Evolutionary conservation across 2,888 invertebrate species (phyloP).

Genomic region (Nemotelus nigrinus): DNA sequence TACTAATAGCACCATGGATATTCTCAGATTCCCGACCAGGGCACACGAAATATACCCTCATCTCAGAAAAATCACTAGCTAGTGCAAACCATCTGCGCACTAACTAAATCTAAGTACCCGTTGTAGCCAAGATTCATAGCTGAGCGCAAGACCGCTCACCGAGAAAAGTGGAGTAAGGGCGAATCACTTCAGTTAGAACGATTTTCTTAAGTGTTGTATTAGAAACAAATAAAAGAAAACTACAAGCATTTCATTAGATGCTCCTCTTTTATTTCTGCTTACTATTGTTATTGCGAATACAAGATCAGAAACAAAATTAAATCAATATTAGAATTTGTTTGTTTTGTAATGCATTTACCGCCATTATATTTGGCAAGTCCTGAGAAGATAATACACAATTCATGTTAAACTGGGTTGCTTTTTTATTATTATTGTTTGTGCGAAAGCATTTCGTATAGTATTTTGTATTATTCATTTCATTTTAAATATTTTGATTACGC

Average conservation of each 20-base stretch:
- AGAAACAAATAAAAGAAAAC: constrained; percentile 11
- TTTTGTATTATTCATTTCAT: not conserved
- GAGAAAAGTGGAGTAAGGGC: too few species aligned
- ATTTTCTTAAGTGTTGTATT: too few species aligned
- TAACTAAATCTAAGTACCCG: too few species aligned
- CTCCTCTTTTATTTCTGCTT: constrained; percentile 36
- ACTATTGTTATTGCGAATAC: constrained; percentile 21
- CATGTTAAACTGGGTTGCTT: constrained; percentile 37
- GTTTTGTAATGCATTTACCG: constrained; percentile 20
- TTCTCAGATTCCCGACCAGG: too few species aligned
- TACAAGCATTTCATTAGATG: constrained; percentile 18
- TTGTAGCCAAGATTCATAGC: too few species aligned
- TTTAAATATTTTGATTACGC: constrained; percentile 6
- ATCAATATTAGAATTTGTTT: constrained; percentile 11
- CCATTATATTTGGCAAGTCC: constrained; percentile 38
- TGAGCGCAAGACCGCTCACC: too few species aligned
- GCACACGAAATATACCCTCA: too few species aligned
- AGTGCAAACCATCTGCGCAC: too few species aligned
- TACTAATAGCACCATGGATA: too few species aligned
- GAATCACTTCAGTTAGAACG: too few species aligned
- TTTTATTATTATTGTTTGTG: constrained; percentile 31
- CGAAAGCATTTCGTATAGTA: constrained; percentile 36
- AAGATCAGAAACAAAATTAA: constrained; percentile 29
- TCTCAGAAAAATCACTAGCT: too few species aligned
- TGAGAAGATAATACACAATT: constrained; percentile 43